A percentile compares a stretch with the other conserved stretches of the same genome.
These are phyloP conservation scores for Lepas anatifera DNA, from an alignment of 2,888 invertebrate species.

Conservation along the genomic window DNA sequence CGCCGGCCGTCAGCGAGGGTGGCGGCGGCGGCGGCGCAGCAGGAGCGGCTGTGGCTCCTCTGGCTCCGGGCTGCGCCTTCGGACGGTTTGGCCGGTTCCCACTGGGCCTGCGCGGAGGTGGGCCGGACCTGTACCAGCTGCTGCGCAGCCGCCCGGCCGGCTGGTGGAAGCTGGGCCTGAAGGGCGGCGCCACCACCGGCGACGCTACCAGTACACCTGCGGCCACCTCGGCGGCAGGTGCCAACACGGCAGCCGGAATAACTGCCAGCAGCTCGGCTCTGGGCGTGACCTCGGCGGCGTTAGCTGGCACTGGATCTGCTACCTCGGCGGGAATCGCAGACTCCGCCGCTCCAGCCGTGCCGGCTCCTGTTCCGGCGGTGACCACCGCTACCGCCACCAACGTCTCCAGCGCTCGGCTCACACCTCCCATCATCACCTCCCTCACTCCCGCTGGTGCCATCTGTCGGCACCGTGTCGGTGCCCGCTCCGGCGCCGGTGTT, in stretches of 20 bases:
- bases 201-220: background rate
- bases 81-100: slow-evolving; percentile 47
- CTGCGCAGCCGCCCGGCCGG: background rate
- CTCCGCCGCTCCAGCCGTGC: slow-evolving; percentile 15
- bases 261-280: background rate
- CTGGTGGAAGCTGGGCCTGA: slow-evolving; percentile 6
- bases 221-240: background rate
- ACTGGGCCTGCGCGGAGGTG: slow-evolving; percentile 39
- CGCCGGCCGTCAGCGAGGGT: background rate
- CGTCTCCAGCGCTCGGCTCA: no score
- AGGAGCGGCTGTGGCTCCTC: slow-evolving; percentile 17
- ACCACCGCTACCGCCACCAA: no score
- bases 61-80: slow-evolving; percentile 31
- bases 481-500: slow-evolving; percentile 14
- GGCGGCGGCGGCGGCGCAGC: slow-evolving; percentile 21
- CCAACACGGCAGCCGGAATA: background rate
- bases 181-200: background rate
- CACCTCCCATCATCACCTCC: no score
- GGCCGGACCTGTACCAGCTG: background rate
- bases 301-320: background rate
- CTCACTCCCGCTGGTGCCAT: no score
- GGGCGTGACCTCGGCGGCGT: background rate
- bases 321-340: background rate
- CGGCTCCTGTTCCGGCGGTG: slow-evolving; percentile 18
- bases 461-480: slow-evolving; percentile 16